A percentile compares a stretch with the other conserved stretches of the same genome.
Evolutionary conservation across 2,888 invertebrate genomes (phyloP).

Genomic region (Deilephila elpenor): DNA sequence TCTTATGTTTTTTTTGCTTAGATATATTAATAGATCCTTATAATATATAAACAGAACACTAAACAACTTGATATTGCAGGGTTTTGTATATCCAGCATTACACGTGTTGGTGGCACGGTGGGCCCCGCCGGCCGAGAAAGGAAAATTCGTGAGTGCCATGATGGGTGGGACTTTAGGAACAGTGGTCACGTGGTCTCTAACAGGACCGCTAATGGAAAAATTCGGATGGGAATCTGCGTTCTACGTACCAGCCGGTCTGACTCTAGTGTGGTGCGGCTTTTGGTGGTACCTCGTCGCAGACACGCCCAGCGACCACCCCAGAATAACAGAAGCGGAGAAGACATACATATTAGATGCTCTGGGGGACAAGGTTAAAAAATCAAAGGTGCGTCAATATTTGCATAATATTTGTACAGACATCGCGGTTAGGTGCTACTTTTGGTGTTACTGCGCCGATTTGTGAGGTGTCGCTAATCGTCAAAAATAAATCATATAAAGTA

Average conservation of each 20-base stretch:
- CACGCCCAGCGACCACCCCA: constrained; percentile 86
- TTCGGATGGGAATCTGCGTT: constrained; percentile 89
- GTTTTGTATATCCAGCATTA: constrained; percentile 86
- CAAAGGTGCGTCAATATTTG: constrained; percentile 78
- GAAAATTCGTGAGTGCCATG: constrained; percentile 88
- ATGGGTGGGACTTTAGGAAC: constrained; percentile 91
- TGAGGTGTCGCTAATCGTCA: constrained; percentile 18
- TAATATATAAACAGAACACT: background rate
- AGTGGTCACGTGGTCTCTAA: constrained; percentile 88
- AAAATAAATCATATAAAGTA: constrained; percentile 29
- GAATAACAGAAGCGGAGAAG: constrained; percentile 86
- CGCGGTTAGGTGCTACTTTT: constrained; percentile 48
- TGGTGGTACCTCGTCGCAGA: constrained; percentile 88
- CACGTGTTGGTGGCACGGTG: constrained; percentile 88
- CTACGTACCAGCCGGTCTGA: constrained; percentile 85
- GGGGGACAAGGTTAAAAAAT: constrained; percentile 82
- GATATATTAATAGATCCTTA: too few species aligned
- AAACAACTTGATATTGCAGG: constrained; percentile 67
- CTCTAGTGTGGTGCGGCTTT: constrained; percentile 81
- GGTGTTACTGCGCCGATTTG: constrained; percentile 34
- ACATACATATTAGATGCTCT: constrained; percentile 86
- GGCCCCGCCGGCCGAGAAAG: constrained; percentile 90
- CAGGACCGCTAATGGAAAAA: constrained; percentile 86
- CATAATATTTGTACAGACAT: constrained; percentile 38
- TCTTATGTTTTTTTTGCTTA: too few species aligned